These are phyloP conservation scores for Sebastiscus albofasciatus DNA, from an alignment of 2,797 vertebrate genomes.

Conservation along the genomic window DNA sequence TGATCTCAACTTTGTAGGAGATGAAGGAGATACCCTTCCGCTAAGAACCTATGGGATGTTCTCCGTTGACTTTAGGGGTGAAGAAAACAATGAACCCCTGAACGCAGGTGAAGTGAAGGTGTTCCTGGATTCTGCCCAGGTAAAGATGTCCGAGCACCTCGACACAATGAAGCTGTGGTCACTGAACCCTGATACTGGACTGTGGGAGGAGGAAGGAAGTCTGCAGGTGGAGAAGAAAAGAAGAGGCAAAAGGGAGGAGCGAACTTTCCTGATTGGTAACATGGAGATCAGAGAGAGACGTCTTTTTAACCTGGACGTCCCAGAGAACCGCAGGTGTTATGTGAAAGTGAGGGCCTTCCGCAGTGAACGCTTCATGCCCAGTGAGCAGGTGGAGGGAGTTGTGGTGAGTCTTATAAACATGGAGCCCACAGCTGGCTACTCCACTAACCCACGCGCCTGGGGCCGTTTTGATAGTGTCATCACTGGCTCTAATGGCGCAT, in stretches of 20 bases:
- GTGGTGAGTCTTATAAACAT: slow-evolving; percentile 94
- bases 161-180: slow-evolving; percentile 97
- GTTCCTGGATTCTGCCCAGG: slow-evolving; percentile 90
- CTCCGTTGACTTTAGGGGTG: slow-evolving; percentile 93
- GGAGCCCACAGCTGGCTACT: slow-evolving; percentile 92
- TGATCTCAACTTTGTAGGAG: slow-evolving; percentile 93
- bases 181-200: slow-evolving; percentile 93
- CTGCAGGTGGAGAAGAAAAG: slow-evolving; percentile 87
- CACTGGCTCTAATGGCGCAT: slow-evolving; percentile 92
- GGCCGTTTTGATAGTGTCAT: slow-evolving; percentile 95
- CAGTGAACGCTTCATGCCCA: slow-evolving; percentile 93
- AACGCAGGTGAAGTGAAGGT: slow-evolving; percentile 95
- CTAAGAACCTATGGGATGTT: slow-evolving; percentile 98
- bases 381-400: slow-evolving; percentile 94
- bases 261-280: slow-evolving; percentile 96
- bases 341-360: slow-evolving; percentile 94
- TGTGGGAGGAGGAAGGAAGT: slow-evolving; percentile 97
- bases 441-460: slow-evolving; percentile 95
- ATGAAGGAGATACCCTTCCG: slow-evolving; percentile 92
- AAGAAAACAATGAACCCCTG: slow-evolving; percentile 87
- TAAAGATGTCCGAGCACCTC: slow-evolving; percentile 92
- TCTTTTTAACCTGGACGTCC: slow-evolving; percentile 97
- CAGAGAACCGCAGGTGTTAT: slow-evolving; percentile 94
- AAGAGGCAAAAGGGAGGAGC: slow-evolving; percentile 91
- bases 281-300: slow-evolving; percentile 98